Evolutionary conservation across 2,888 invertebrate genomes (phyloP).

Genomic region (Amiota mariae): DNA sequence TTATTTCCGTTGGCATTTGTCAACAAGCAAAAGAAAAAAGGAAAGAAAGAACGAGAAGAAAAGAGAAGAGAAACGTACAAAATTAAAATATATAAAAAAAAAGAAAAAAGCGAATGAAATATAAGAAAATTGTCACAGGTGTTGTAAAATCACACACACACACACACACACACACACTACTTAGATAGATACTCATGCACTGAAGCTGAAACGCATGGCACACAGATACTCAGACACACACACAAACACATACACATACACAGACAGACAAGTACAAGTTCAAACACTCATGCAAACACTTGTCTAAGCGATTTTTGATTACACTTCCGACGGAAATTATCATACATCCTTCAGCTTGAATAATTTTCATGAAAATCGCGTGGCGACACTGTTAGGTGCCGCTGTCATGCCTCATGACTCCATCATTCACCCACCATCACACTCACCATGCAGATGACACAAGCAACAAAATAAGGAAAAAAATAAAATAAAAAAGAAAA

Average conservation of each 20-base stretch:
- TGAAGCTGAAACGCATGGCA: neutral
- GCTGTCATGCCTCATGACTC: conserved; percentile 2
- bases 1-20: conserved; percentile 32
- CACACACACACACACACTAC: neutral
- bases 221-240: conserved; percentile 27
- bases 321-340: conserved; percentile 74
- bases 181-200: neutral
- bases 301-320: conserved; percentile 75
- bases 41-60: conserved; percentile 5
- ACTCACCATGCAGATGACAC: neutral
- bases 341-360: conserved; percentile 74
- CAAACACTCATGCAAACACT: conserved; percentile 44
- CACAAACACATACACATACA: neutral
- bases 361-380: conserved; percentile 71
- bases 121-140: conserved; percentile 11
- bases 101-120: neutral
- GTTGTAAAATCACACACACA: neutral
- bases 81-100: neutral
- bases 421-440: neutral
- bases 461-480: neutral
- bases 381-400: conserved; percentile 47
- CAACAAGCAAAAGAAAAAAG: neutral
- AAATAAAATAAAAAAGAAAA: conserved; percentile 24
- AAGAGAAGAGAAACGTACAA: conserved; percentile 20
- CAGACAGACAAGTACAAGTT: conserved; percentile 10